phyloP scores from a whole-genome alignment of 2,888 invertebrate species.

The Troides helena region DNA sequence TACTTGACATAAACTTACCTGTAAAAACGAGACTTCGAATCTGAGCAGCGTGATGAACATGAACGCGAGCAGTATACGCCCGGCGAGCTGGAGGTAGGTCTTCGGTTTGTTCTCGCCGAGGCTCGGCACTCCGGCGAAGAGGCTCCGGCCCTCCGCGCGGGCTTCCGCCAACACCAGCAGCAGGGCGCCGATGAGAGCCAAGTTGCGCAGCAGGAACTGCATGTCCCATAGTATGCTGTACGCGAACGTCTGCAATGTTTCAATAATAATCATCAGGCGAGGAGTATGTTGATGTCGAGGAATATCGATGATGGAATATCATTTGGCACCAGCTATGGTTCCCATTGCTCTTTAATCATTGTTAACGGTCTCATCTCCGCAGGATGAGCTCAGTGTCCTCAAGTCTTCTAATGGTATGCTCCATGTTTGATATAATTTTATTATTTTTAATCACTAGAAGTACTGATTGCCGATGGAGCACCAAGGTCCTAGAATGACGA shows the following conservation, averaged over 20 bases:
- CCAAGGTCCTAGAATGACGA: too few species aligned
- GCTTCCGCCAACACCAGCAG: constrained; percentile 97
- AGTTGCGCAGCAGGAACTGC: constrained; percentile 96
- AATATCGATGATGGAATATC: too few species aligned
- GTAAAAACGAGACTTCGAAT: constrained; percentile 94
- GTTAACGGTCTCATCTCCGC: too few species aligned
- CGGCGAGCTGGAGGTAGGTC: constrained; percentile 96
- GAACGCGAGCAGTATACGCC: constrained; percentile 96
- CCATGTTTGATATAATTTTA: too few species aligned
- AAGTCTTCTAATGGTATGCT: too few species aligned
- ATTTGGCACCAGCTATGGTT: too few species aligned
- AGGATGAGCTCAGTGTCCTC: too few species aligned
- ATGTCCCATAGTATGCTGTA: constrained; percentile 99
- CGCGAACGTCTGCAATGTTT: constrained; percentile 87
- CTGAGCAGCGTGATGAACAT: constrained; percentile 99
- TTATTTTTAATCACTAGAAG: too few species aligned
- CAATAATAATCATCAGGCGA: too few species aligned
- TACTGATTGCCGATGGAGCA: too few species aligned
- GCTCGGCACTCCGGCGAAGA: constrained; percentile 97
- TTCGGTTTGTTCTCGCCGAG: constrained; percentile 98
- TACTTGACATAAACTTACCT: constrained; percentile 73
- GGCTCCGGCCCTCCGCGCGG: constrained; percentile 93
- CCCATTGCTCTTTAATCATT: too few species aligned
- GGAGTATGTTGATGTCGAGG: too few species aligned
- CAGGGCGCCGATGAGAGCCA: constrained; percentile 98